A percentile compares a stretch with the other conserved stretches of the same genome.
Evolutionary conservation across 1,140 invertebrate genomes (phyloP).

Genomic region (Yoshiicerus persimilis): DNA sequence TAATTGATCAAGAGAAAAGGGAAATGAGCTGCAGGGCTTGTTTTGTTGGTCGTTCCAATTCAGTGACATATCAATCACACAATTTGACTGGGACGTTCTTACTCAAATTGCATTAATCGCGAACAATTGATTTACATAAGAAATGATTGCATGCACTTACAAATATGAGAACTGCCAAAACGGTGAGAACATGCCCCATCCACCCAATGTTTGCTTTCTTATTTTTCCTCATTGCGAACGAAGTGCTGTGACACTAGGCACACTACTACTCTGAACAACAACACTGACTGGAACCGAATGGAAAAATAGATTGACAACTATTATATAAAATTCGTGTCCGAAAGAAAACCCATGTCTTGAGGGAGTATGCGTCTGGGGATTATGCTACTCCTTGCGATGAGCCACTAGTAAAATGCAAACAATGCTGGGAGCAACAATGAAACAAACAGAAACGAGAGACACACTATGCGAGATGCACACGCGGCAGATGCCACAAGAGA

Average conservation of each 20-base stretch:
- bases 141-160: constrained; percentile 47
- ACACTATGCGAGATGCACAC: constrained; percentile 1
- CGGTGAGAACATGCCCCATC: constrained; percentile 51
- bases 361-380: not conserved
- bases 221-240: constrained; percentile 44
- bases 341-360: not conserved
- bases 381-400: not conserved
- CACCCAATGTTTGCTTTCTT: constrained; percentile 48
- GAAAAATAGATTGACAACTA: not conserved
- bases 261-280: not conserved
- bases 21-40: not conserved
- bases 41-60: not conserved
- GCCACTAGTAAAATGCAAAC: not conserved
- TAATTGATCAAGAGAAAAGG: no score
- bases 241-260: not conserved
- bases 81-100: not conserved
- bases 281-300: not conserved
- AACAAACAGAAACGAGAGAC: not conserved
- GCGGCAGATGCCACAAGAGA: constrained; percentile 26
- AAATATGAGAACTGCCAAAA: constrained; percentile 51
- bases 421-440: not conserved
- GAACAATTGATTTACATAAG: not conserved
- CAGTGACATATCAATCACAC: not conserved
- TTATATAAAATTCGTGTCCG: not conserved
- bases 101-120: not conserved